These are phyloP conservation scores for Lacerta viridis DNA, from an alignment of 2,797 vertebrate species.

Conservation along the genomic window DNA sequence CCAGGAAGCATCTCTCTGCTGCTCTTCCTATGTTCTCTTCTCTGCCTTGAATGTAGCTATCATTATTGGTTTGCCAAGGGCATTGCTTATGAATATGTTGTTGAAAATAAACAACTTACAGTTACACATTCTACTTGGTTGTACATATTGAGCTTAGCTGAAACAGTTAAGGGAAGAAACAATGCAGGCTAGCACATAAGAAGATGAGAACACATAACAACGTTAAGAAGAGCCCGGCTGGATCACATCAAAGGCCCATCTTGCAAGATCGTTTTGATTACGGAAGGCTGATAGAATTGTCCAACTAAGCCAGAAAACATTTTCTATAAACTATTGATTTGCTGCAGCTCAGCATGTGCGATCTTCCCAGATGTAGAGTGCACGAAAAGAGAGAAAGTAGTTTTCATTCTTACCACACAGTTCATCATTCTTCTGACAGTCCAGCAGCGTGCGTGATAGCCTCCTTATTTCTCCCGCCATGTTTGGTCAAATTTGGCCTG, in stretches of 20 bases:
- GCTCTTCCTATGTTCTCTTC: neutral
- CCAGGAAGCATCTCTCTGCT: neutral
- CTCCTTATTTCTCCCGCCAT: constrained; percentile 62
- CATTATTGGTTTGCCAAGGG: neutral
- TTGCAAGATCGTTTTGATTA: neutral
- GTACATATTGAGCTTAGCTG: neutral
- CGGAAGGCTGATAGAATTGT: neutral
- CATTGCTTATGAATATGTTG: neutral
- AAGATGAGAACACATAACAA: no score
- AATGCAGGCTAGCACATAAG: neutral
- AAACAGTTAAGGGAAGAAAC: neutral
- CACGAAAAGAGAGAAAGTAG: neutral
- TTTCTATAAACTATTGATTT: neutral
- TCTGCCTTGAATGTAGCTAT: neutral
- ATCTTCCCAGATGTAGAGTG: neutral
- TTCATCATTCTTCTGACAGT: constrained; percentile 78
- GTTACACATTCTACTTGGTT: neutral
- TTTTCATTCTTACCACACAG: constrained; percentile 77
- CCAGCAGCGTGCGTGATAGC: constrained; percentile 71
- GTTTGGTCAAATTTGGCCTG: neutral
- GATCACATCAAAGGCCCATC: no score
- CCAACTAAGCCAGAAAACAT: neutral
- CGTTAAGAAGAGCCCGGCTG: no score
- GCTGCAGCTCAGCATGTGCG: neutral
- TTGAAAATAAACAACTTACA: neutral